Evolutionary conservation across 2,797 vertebrate genomes (phyloP).

Genomic region (Echiichthys vipera): DNA sequence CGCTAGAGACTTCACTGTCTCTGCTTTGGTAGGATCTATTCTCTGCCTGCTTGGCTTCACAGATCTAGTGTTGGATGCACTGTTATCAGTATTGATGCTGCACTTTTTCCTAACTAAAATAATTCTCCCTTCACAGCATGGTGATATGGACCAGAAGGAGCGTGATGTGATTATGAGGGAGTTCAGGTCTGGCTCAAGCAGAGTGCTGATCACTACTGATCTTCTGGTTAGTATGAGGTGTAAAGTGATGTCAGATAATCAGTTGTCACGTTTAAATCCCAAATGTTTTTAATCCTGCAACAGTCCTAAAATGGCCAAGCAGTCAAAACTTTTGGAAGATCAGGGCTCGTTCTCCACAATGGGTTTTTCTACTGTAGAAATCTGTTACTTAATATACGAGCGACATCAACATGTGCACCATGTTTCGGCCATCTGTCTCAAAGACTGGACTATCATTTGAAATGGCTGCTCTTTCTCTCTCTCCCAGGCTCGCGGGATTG

Average conservation of each 20-base stretch:
- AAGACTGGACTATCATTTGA: background rate
- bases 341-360: conserved; percentile 87
- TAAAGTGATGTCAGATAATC: background rate
- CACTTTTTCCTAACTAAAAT: background rate
- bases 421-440: background rate
- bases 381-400: conserved; percentile 73
- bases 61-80: accelerated
- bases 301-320: conserved; percentile 68
- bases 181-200: conserved; percentile 96
- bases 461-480: background rate
- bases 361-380: conserved; percentile 62
- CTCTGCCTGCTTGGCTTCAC: background rate
- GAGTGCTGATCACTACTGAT: conserved; percentile 98
- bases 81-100: background rate
- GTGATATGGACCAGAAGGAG: conserved; percentile 99
- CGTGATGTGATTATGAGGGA: conserved; percentile 99
- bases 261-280: conserved; percentile 16
- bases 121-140: conserved; percentile 85
- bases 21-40: conserved; percentile 91
- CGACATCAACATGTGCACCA: conserved; percentile 67
- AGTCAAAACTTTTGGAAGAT: conserved; percentile 84
- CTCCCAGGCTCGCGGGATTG: conserved; percentile 97
- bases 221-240: conserved; percentile 89
- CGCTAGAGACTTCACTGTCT: conserved; percentile 96
- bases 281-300: conserved; percentile 56